A percentile compares a stretch with the other conserved stretches of the same genome.
These are phyloP conservation scores for Mystacornis crossleyi DNA, from an alignment of 2,113 vertebrate genomes.

Conservation along the genomic window DNA sequence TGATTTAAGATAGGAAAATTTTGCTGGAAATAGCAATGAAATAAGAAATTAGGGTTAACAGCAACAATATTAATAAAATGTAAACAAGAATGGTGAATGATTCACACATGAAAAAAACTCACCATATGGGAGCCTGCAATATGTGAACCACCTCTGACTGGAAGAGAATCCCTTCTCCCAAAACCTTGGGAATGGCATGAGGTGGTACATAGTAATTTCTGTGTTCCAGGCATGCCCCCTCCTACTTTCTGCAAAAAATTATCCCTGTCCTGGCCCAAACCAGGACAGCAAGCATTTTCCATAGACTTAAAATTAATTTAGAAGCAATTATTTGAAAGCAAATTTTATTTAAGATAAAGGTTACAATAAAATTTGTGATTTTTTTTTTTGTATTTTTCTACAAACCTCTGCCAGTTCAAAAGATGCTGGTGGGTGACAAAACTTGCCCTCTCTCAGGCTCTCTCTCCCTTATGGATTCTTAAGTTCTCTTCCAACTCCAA, in stretches of 20 bases:
- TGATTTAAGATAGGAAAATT: background rate
- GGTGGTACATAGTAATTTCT: background rate
- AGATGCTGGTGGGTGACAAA: background rate
- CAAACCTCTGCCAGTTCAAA: background rate
- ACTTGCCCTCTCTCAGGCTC: background rate
- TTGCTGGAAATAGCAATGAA: background rate
- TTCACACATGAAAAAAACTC: background rate
- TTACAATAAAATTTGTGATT: no score
- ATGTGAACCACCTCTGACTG: background rate
- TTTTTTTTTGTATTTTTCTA: background rate
- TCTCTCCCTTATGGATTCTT: background rate
- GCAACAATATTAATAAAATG: background rate
- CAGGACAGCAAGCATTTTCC: background rate
- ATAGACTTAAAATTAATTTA: background rate
- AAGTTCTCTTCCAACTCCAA: background rate
- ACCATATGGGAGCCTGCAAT: background rate
- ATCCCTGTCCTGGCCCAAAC: background rate
- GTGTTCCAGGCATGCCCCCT: background rate
- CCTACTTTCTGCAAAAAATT: background rate
- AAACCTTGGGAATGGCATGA: accelerated
- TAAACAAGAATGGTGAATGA: accelerated
- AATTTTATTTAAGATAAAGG: background rate
- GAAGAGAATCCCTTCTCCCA: background rate
- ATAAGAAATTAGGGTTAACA: background rate
- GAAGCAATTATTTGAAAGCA: background rate